phyloP scores from a whole-genome alignment of 2,113 vertebrate species.

The Dasyurus viverrinus region DNA sequence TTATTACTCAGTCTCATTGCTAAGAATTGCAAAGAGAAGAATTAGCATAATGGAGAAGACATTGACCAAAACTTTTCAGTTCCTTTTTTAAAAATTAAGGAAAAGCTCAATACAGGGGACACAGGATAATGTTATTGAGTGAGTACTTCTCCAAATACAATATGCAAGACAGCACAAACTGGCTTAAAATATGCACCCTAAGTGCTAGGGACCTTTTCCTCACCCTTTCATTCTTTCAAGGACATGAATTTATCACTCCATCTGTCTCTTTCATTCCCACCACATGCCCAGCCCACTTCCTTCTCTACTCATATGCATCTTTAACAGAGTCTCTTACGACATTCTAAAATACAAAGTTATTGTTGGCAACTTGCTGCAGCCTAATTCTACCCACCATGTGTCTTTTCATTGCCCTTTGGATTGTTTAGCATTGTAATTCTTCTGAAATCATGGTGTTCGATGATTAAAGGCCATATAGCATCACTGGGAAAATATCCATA shows the following conservation, averaged over 20 bases:
- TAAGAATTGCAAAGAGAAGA: not conserved
- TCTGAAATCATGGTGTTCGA: not conserved
- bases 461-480: not conserved
- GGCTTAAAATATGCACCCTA: not conserved
- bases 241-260: not conserved
- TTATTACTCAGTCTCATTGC: not conserved
- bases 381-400: slow-evolving; percentile 1
- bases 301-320: not conserved
- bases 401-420: slow-evolving; percentile 1
- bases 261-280: not conserved
- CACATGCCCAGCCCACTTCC: not conserved
- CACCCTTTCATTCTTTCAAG: not conserved
- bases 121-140: not conserved
- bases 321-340: not conserved
- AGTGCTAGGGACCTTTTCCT: not conserved
- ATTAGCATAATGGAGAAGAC: not conserved
- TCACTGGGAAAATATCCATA: not conserved
- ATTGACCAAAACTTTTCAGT: slow-evolving; percentile 14
- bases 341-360: not conserved
- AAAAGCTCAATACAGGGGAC: not conserved
- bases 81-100: not conserved
- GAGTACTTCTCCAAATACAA: not conserved
- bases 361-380: not conserved
- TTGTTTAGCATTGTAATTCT: not conserved
- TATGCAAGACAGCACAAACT: not conserved